phyloP scores from a whole-genome alignment of 2,888 invertebrate species.

The Thereva nobilitata region DNA sequence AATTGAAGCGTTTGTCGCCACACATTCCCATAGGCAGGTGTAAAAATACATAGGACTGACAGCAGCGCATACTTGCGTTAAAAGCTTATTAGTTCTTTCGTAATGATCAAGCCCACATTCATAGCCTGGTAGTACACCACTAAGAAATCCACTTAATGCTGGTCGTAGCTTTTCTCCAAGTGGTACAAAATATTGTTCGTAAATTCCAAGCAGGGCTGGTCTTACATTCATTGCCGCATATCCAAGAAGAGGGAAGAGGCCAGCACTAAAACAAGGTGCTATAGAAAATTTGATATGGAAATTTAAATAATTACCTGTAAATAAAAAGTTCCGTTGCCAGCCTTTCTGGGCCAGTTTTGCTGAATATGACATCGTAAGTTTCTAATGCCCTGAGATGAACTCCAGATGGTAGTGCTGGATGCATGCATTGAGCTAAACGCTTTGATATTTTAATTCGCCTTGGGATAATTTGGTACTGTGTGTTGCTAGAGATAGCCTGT shows the following conservation, averaged over 20 bases:
- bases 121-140: conserved; percentile 84
- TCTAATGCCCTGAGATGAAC: conserved; percentile 90
- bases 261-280: conserved; percentile 58
- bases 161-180: conserved; percentile 71
- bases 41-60: conserved; percentile 81
- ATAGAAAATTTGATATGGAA: conserved; percentile 2
- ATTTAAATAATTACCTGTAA: conserved; percentile 68
- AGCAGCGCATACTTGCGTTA: conserved; percentile 66
- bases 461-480: conserved; percentile 84
- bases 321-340: conserved; percentile 82
- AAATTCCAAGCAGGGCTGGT: conserved; percentile 77
- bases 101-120: conserved; percentile 85
- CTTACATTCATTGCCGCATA: conserved; percentile 90
- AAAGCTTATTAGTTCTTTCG: conserved; percentile 64
- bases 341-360: conserved; percentile 80
- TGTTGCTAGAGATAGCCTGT: conserved; percentile 76
- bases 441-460: conserved; percentile 86
- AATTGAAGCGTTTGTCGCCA: conserved; percentile 78
- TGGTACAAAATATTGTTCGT: conserved; percentile 86
- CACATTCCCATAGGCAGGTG: conserved; percentile 85
- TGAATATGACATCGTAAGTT: conserved; percentile 89
- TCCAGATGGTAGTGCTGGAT: conserved; percentile 87
- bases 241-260: conserved; percentile 85
- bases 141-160: conserved; percentile 82
- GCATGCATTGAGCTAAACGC: conserved; percentile 90